A percentile compares a stretch with the other conserved stretches of the same genome.
Evolutionary conservation across 1,140 invertebrate genomes (phyloP).

Genomic region (Micrasema longulum): DNA sequence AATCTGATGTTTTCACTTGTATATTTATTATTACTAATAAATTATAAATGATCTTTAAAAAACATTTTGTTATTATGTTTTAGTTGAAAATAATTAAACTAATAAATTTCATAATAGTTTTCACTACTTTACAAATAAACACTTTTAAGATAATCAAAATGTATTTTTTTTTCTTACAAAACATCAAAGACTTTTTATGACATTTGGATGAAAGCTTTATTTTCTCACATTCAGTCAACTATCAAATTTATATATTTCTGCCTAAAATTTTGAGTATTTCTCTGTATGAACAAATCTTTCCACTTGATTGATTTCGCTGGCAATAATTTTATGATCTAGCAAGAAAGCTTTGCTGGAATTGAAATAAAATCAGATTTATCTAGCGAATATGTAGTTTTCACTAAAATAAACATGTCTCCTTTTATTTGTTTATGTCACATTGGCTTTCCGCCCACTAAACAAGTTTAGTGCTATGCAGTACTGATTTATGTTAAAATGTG

Average conservation of each 20-base stretch:
- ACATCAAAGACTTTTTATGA: too few species aligned
- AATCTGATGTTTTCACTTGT: too few species aligned
- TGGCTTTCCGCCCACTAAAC: constrained; percentile 11
- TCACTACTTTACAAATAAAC: too few species aligned
- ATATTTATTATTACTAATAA: too few species aligned
- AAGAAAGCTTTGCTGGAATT: constrained; percentile 4
- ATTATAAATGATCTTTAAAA: too few species aligned
- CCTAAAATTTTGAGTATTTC: neutral
- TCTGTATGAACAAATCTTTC: neutral
- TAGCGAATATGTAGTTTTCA: constrained; percentile 8
- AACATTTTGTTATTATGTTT: too few species aligned
- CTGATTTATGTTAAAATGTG: constrained; percentile 44
- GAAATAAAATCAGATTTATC: neutral
- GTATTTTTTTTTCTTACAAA: too few species aligned
- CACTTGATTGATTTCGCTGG: constrained; percentile 4
- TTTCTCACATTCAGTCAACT: constrained; percentile 6
- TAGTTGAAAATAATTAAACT: too few species aligned
- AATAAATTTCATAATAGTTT: too few species aligned
- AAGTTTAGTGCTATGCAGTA: neutral
- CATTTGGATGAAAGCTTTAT: neutral
- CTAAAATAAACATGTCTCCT: constrained; percentile 12
- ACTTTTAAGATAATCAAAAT: too few species aligned
- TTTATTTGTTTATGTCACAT: constrained; percentile 29
- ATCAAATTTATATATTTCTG: too few species aligned
- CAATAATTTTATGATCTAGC: constrained; percentile 6